phyloP scores from a whole-genome alignment of 2,113 vertebrate genomes.

The Catharus bicknelli region DNA sequence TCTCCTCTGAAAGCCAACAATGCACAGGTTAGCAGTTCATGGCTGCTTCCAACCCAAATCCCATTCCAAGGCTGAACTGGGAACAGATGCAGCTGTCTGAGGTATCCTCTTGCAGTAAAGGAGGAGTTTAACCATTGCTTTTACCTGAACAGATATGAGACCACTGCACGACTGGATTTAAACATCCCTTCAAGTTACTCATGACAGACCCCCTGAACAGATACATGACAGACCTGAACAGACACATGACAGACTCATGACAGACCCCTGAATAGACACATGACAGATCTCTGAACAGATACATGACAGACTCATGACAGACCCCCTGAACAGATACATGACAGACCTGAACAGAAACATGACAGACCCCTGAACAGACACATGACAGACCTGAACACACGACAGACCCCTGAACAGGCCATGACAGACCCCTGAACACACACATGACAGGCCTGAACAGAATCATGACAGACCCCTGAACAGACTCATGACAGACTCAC shows the following conservation, averaged over 20 bases:
- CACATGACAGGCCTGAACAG: too few relatives aligned
- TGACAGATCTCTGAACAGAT: too few relatives aligned
- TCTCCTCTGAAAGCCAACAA: not conserved
- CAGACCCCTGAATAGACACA: too few relatives aligned
- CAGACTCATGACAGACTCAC: too few relatives aligned
- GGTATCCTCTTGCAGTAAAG: not conserved
- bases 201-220: not conserved
- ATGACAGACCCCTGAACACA: not conserved
- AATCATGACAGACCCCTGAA: too few relatives aligned
- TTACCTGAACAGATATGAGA: not conserved
- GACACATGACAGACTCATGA: too few relatives aligned
- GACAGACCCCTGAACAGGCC: not conserved
- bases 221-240: too few relatives aligned
- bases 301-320: too few relatives aligned
- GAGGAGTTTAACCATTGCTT: not conserved
- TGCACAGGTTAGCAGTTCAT: not conserved
- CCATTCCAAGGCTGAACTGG: not conserved
- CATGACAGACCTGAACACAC: not conserved
- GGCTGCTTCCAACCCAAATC: not conserved
- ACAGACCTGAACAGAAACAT: too few relatives aligned
- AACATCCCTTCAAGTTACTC: not conserved
- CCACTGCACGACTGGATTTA: accelerated
- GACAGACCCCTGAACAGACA: too few relatives aligned
- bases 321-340: too few relatives aligned
- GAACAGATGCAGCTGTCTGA: not conserved